Conservation (phyloP, 2,113 vertebrate genomes). For the Odontophorus gujanensis region DNA sequence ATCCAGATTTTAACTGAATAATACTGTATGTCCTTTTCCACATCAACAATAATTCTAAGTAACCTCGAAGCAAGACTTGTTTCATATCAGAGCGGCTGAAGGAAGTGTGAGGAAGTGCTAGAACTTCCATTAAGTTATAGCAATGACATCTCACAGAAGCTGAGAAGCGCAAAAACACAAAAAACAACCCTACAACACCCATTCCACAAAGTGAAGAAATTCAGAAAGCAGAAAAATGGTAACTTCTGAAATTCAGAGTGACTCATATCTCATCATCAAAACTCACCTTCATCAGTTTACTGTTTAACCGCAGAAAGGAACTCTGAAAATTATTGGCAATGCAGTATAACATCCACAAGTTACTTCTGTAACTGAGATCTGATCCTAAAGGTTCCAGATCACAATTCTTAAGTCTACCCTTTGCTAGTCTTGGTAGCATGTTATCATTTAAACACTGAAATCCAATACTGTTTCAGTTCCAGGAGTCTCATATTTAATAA, state of each 20-base stretch:
- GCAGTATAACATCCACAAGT: neutral
- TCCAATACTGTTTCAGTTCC: neutral
- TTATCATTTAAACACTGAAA: neutral
- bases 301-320: neutral
- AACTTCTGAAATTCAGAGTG: neutral
- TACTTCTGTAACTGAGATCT: neutral
- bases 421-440: neutral
- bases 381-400: neutral
- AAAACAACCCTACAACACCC: neutral
- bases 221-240: neutral
- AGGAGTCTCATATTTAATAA: neutral
- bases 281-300: neutral
- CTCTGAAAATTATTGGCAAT: neutral
- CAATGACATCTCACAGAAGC: neutral
- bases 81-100: neutral
- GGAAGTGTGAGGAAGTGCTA: neutral
- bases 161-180: neutral
- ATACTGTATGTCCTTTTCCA: neutral
- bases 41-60: constrained; percentile 9
- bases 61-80: neutral
- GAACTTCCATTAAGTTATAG: constrained; percentile 44
- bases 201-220: neutral
- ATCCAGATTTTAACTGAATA: constrained; percentile 6
- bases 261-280: neutral
- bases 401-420: neutral